A percentile compares a stretch with the other conserved stretches of the same genome.
phyloP scores from a whole-genome alignment of 2,797 vertebrate species.

The Lagorchestes hirsutus region DNA sequence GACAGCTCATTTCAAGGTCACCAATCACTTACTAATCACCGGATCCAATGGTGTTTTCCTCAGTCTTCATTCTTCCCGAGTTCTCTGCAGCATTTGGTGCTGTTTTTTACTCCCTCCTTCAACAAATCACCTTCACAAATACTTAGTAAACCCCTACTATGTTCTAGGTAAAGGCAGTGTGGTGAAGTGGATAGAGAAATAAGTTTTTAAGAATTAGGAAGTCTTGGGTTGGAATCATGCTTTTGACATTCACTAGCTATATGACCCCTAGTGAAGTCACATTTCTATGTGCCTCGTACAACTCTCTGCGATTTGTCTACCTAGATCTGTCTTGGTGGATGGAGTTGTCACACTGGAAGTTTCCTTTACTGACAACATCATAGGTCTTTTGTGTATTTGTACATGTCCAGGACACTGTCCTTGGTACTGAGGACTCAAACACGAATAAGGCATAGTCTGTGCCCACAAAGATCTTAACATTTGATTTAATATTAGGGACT shows the following conservation, averaged over 20 bases:
- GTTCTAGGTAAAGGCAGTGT: neutral
- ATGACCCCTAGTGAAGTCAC: neutral
- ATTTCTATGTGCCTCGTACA: neutral
- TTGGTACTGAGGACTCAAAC: neutral
- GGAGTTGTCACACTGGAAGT: neutral
- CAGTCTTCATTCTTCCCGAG: neutral
- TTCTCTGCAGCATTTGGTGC: neutral
- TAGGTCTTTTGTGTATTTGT: neutral
- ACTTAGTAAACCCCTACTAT: neutral
- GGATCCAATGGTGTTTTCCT: neutral
- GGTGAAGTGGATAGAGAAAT: neutral
- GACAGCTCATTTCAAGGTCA: neutral
- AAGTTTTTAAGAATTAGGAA: neutral
- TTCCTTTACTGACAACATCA: neutral
- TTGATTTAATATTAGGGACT: neutral
- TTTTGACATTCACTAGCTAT: neutral
- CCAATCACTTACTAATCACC: neutral
- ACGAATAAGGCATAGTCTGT: neutral
- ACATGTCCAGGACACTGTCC: neutral
- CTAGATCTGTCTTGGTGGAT: neutral
- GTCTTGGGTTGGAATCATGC: neutral
- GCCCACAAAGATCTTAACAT: neutral
- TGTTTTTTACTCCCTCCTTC: neutral
- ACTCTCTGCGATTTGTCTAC: neutral
- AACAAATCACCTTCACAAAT: neutral